These are phyloP conservation scores for Eupeodes latifasciatus DNA, from an alignment of 2,888 invertebrate species.

Conservation along the genomic window DNA sequence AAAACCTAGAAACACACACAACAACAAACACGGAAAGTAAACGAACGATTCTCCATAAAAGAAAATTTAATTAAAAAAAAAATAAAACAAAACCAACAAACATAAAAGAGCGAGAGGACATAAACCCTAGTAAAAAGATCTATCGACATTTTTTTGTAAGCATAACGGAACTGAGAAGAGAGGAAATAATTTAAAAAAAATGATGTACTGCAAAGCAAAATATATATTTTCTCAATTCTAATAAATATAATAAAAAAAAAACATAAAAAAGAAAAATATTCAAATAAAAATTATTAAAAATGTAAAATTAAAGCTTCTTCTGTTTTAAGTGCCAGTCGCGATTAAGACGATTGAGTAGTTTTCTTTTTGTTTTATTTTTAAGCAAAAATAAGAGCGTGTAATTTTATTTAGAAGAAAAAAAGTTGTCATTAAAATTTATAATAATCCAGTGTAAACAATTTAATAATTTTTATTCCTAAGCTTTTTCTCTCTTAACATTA, in stretches of 20 bases:
- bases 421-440: slow-evolving; percentile 29
- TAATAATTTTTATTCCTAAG: slow-evolving; percentile 64
- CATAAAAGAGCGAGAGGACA: slow-evolving; percentile 18
- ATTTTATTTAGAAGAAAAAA: slow-evolving; percentile 41
- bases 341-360: slow-evolving; percentile 2
- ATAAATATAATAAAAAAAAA: slow-evolving; percentile 65
- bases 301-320: slow-evolving; percentile 46
- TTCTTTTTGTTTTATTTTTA: slow-evolving; percentile 26
- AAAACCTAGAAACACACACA: slow-evolving; percentile 72
- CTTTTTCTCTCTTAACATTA: slow-evolving; percentile 65
- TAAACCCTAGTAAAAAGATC: slow-evolving; percentile 32
- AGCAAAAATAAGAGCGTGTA: slow-evolving; percentile 24
- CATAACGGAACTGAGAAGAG: slow-evolving; percentile 64
- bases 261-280: slow-evolving; percentile 37
- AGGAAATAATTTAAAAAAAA: slow-evolving; percentile 26
- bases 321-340: slow-evolving; percentile 37
- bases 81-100: slow-evolving; percentile 35
- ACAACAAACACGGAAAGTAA: slow-evolving; percentile 40
- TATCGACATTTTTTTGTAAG: slow-evolving; percentile 62
- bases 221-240: slow-evolving; percentile 73
- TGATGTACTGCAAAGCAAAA: slow-evolving; percentile 63
- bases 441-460: slow-evolving; percentile 47
- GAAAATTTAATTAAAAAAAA: slow-evolving; percentile 33
- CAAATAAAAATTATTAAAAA: slow-evolving; percentile 58
- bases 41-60: slow-evolving; percentile 52